Percentiles rank a stretch among this genome's conserved stretches.
Evolutionary conservation across 2,888 invertebrate species (phyloP).

Genomic region (Caenorhabditis afra): DNA sequence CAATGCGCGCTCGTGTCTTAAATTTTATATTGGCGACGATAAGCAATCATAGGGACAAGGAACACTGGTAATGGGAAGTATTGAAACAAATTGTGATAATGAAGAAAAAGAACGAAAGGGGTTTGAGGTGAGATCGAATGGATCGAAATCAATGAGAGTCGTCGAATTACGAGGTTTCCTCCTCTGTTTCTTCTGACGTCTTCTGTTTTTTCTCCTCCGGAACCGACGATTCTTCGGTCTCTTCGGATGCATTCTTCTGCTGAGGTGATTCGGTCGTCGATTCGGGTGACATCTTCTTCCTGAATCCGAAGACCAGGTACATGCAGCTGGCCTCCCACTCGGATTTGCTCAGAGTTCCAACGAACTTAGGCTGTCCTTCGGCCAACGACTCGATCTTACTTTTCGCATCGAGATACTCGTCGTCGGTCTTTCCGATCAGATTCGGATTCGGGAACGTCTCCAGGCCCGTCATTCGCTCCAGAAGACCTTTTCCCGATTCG

Average conservation of each 20-base stretch:
- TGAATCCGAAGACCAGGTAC: conserved; percentile 79
- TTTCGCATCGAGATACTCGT: conserved; percentile 42
- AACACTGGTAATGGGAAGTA: no score
- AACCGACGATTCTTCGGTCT: no score
- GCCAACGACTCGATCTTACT: conserved; percentile 25
- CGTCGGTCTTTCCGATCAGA: conserved; percentile 54
- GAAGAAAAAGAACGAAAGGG: no score
- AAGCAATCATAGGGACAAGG: no score
- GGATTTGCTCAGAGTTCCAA: conserved; percentile 78
- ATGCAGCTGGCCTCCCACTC: conserved; percentile 80
- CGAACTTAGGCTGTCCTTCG: conserved; percentile 47
- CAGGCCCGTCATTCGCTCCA: conserved; percentile 68
- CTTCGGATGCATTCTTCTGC: no score
- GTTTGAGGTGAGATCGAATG: neutral
- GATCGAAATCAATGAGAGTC: no score
- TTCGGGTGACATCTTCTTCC: conserved; percentile 60
- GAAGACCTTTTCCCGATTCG: conserved; percentile 34
- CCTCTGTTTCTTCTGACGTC: neutral
- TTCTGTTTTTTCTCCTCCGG: conserved; percentile 28
- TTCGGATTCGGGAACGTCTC: conserved; percentile 77
- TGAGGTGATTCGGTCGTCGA: no score
- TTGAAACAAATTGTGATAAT: no score
- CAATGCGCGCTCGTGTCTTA: no score
- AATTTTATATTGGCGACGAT: no score
- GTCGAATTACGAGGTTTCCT: neutral